These are phyloP conservation scores for Tachyglossus aculeatus DNA, from an alignment of 2,797 vertebrate species.

Conservation along the genomic window DNA sequence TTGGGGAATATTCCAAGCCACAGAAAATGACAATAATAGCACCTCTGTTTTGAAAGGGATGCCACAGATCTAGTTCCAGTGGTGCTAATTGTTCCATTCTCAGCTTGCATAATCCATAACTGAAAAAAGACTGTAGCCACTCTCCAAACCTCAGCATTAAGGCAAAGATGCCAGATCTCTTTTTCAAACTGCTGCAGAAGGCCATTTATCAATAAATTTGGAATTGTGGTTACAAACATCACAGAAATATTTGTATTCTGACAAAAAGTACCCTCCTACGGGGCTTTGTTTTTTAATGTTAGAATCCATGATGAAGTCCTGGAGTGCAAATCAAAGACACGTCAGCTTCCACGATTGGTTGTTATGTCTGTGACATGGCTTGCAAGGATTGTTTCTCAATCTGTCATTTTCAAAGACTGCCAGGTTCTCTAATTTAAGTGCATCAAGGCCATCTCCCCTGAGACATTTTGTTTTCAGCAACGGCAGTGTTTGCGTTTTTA, in stretches of 20 bases:
- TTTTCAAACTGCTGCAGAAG: constrained; percentile 39
- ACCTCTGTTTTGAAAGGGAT: too few species aligned
- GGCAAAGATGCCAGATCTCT: constrained; percentile 33
- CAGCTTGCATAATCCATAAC: constrained; percentile 35
- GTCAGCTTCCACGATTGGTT: constrained; percentile 6
- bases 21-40: too few species aligned
- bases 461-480: not conserved
- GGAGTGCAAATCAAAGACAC: constrained; percentile 50
- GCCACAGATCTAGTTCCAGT: too few species aligned
- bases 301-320: constrained; percentile 28
- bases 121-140: constrained; percentile 15
- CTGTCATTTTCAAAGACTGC: constrained; percentile 49
- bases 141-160: constrained; percentile 32
- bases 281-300: constrained; percentile 49
- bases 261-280: constrained; percentile 43
- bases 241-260: constrained; percentile 38
- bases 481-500: not conserved
- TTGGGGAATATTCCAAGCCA: too few species aligned
- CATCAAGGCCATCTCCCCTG: not conserved
- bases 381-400: constrained; percentile 43
- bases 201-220: constrained; percentile 51
- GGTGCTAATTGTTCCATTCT: constrained; percentile 30
- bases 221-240: constrained; percentile 13
- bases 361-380: constrained; percentile 22
- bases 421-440: constrained; percentile 33